Percentiles rank a stretch among this genome's conserved stretches.
Evolutionary conservation across 1,140 invertebrate species (phyloP).

Genomic region (Drosophila melanogaster): DNA sequence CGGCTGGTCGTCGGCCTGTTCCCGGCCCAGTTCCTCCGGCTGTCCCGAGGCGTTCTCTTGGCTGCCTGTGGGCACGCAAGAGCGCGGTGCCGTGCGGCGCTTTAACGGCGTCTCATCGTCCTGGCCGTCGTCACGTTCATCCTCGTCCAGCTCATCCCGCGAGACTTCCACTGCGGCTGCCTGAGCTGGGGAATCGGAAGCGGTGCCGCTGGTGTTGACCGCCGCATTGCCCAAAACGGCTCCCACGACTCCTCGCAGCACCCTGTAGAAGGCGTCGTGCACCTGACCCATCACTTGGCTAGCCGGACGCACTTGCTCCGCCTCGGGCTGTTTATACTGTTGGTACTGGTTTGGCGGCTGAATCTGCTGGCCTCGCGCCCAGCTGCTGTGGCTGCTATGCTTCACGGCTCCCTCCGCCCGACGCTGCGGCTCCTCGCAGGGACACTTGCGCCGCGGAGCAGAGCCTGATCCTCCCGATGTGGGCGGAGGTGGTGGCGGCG

Average conservation of each 20-base stretch:
- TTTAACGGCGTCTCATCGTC: conserved; percentile 8
- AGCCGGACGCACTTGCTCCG: conserved; percentile 37
- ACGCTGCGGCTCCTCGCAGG: conserved; percentile 50
- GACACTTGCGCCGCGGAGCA: conserved; percentile 48
- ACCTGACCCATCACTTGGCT: conserved; percentile 44
- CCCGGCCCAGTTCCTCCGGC: background rate
- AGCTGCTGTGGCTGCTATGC: conserved; percentile 10
- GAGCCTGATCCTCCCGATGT: conserved; percentile 1
- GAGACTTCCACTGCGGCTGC: background rate
- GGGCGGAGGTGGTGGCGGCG: conserved; percentile 36
- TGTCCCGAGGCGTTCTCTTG: background rate
- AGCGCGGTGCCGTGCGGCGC: conserved; percentile 41
- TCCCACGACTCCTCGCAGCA: conserved; percentile 40
- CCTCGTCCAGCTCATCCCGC: background rate
- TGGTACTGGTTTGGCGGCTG: background rate
- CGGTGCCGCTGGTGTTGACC: background rate
- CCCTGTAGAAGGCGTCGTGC: conserved; percentile 52
- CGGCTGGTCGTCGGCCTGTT: background rate
- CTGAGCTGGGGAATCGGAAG: background rate
- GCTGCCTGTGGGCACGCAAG: conserved; percentile 31
- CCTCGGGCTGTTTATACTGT: background rate
- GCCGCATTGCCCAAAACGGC: conserved; percentile 38
- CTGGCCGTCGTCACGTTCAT: conserved; percentile 14
- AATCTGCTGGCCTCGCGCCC: background rate
- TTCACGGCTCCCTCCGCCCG: conserved; percentile 11